Conservation (phyloP, 2,113 vertebrate genomes). For the Chauna torquata region DNA sequence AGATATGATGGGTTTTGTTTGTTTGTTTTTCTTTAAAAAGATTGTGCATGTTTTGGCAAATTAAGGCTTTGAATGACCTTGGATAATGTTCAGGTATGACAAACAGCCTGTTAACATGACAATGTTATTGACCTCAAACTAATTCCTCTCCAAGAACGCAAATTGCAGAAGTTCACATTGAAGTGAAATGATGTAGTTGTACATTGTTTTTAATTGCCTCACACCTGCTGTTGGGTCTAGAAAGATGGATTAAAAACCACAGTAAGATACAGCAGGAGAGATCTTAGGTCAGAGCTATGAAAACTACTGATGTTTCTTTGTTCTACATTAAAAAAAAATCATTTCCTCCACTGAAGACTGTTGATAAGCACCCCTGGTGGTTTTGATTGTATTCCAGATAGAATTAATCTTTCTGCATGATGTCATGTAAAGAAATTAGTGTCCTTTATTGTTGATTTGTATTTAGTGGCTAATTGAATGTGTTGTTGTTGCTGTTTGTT, state of each 20-base stretch:
- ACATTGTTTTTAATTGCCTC: slow-evolving; percentile 57
- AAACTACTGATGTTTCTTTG: slow-evolving; percentile 69
- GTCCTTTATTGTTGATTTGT: neutral
- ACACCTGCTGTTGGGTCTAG: slow-evolving; percentile 60
- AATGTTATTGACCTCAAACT: slow-evolving; percentile 20
- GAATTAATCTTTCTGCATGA: slow-evolving; percentile 59
- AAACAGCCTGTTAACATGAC: neutral
- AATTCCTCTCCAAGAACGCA: slow-evolving; percentile 50
- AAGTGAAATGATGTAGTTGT: slow-evolving; percentile 11
- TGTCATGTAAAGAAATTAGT: slow-evolving; percentile 1
- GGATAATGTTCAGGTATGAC: slow-evolving; percentile 13
- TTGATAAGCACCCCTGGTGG: slow-evolving; percentile 47
- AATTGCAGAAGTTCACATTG: neutral
- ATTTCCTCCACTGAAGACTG: slow-evolving; percentile 64
- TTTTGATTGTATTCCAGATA: neutral
- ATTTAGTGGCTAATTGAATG: neutral
- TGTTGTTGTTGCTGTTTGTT: neutral
- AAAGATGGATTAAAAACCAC: slow-evolving; percentile 42
- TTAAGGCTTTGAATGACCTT: slow-evolving; percentile 2
- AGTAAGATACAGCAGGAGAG: slow-evolving; percentile 40
- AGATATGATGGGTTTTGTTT: neutral
- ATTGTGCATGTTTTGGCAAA: neutral
- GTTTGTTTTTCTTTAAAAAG: neutral
- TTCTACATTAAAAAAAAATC: slow-evolving; percentile 54
- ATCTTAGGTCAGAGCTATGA: slow-evolving; percentile 68